These are phyloP conservation scores for Sinotaia quadrata DNA, from an alignment of 2,888 invertebrate genomes.

Conservation along the genomic window DNA sequence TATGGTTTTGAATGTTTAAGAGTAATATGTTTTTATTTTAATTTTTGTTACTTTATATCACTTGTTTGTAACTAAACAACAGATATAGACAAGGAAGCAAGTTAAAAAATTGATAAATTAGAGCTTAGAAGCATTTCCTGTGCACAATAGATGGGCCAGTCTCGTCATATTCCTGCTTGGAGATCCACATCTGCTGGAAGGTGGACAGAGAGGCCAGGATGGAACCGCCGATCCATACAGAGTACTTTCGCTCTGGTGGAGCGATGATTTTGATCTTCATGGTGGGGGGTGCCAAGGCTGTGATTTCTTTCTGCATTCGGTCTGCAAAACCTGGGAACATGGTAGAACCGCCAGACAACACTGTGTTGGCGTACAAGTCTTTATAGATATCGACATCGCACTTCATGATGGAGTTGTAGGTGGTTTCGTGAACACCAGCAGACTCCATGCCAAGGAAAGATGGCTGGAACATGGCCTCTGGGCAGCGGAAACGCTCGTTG, in stretches of 20 bases:
- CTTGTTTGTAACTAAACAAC: too few relatives aligned
- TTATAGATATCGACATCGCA: slow-evolving; percentile 63
- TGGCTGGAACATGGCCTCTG: slow-evolving; percentile 62
- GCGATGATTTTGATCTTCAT: slow-evolving; percentile 85
- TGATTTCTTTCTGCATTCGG: slow-evolving; percentile 98
- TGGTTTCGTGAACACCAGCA: slow-evolving; percentile 61
- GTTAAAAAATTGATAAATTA: too few relatives aligned
- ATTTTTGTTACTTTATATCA: too few relatives aligned
- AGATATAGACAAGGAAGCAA: too few relatives aligned
- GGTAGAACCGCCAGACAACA: slow-evolving; percentile 92
- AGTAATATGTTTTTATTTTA: too few relatives aligned
- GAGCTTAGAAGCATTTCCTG: slow-evolving; percentile 60
- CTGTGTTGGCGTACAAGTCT: slow-evolving; percentile 74
- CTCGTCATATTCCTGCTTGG: slow-evolving; percentile 63
- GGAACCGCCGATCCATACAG: slow-evolving; percentile 98
- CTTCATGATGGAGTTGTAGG: slow-evolving; percentile 63
- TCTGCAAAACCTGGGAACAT: slow-evolving; percentile 98
- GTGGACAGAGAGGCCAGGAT: slow-evolving; percentile 85
- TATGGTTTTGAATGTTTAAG: too few relatives aligned
- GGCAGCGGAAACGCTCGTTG: slow-evolving; percentile 64
- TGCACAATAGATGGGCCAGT: slow-evolving; percentile 76
- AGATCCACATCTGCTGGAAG: slow-evolving; percentile 68
- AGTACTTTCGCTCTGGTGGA: slow-evolving; percentile 96
- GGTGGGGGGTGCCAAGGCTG: slow-evolving; percentile 81
- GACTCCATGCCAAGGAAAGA: slow-evolving; percentile 68